Evolutionary conservation across 92 coral and sea anemone genomes (phyloP).

Genomic region (Parazoanthus darwini): DNA sequence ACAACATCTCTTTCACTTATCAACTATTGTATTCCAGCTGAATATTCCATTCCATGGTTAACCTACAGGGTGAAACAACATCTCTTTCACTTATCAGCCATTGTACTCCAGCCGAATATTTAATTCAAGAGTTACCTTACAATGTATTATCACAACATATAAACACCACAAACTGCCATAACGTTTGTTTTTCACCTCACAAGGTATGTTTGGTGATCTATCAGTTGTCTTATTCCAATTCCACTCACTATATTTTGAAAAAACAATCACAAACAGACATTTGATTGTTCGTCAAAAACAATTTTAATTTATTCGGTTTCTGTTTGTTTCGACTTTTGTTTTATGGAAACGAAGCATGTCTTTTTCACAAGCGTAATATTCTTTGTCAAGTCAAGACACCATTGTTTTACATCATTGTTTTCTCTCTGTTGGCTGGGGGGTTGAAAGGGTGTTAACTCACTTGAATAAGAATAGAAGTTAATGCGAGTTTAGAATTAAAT

Average conservation of each 20-base stretch:
- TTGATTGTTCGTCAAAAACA: not conserved
- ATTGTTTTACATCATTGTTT: constrained; percentile 16
- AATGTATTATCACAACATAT: not conserved
- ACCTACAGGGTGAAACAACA: no score
- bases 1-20: no score
- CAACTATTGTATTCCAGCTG: no score
- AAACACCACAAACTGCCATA: not conserved
- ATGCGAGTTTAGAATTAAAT: constrained; percentile 8
- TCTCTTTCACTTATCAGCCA: no score
- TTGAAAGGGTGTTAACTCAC: not conserved
- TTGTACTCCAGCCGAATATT: no score
- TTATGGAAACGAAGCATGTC: constrained; percentile 19
- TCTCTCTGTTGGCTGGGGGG: not conserved
- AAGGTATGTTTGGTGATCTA: not conserved
- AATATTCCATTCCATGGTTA: no score
- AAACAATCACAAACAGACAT: not conserved
- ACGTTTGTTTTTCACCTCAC: not conserved
- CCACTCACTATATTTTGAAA: not conserved
- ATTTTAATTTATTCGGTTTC: constrained; percentile 6
- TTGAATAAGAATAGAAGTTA: constrained; percentile 14
- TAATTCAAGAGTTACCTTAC: not conserved
- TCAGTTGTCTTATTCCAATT: not conserved
- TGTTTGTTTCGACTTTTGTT: constrained; percentile 22
- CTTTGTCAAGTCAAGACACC: not conserved
- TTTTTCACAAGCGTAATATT: not conserved